Evolutionary conservation across 2,888 invertebrate species (phyloP), one percentile per base, ranked within the genome.

Genomic region (Acheta domesticus): DNA sequence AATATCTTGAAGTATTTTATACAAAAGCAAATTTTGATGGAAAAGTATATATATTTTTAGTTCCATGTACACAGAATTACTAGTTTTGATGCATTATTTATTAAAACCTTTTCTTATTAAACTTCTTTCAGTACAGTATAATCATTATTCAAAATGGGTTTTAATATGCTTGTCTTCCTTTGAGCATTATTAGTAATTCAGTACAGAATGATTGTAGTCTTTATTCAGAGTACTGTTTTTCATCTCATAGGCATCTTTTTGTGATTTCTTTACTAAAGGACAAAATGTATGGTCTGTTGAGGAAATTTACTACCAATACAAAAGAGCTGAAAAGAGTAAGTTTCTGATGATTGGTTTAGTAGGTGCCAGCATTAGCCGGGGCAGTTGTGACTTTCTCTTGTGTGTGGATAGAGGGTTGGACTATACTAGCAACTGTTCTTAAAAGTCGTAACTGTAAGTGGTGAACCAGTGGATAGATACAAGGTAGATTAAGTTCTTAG

Each of bases 321-420:
- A 85, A 84, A 85, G 84, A 83, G 83, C 84, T 79, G 84, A 85
- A 82, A 83, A 83, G 82, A 83, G 85, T 85, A 85, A 85, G 85
- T 85, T 73, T 23, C 62, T 62, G 62, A 62, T 62, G n/a, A 62
- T 19, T 62, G 62, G 62, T 62, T 62, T 62, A 62, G 62, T 62
- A 62, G 62, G 62, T 62, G 62, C 62, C 62, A 62, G 62, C 14
- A 19, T 62, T 62, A 62, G 62, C 62, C 14, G 62, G 62, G 62
- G 62, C 62, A 62, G n/a, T 62, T 62, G 62, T 62, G 62, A 62
- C 62, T 62, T 62, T 62, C 62, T 62, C 62, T 62, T 62, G 62
- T 62, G 62, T 62, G 62, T 62, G 62, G 62, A 62, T 62, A 62
- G 62, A 62, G 62, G 62, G 62, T 62, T 62, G 62, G 62, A 62